A percentile compares a stretch with the other conserved stretches of the same genome.
Evolutionary conservation across 92 coral and sea anemone genomes (phyloP).

Genomic region (Pocillopora grandis): DNA sequence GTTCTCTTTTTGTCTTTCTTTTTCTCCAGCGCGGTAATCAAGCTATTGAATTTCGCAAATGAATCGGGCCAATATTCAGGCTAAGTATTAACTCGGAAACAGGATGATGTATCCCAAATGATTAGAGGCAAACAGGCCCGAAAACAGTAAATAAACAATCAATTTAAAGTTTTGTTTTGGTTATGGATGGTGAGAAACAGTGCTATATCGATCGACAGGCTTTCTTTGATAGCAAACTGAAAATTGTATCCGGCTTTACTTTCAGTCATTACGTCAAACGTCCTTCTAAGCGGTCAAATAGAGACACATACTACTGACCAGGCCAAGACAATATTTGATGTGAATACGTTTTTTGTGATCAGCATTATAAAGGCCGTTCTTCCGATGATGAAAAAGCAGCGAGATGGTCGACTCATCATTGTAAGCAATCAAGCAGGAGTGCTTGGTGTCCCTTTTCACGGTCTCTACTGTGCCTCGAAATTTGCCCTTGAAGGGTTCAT

Average conservation of each 20-base stretch:
- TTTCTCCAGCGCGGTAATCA: too few species aligned
- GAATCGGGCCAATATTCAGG: too few species aligned
- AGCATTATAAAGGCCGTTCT: slow-evolving; percentile 73
- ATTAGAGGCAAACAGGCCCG: too few species aligned
- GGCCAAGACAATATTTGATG: slow-evolving; percentile 85
- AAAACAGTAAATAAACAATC: too few species aligned
- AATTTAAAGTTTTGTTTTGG: too few species aligned
- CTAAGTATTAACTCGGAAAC: too few species aligned
- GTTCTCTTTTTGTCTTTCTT: too few species aligned
- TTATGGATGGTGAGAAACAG: too few species aligned
- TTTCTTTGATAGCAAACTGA: too few species aligned
- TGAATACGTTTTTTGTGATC: slow-evolving; percentile 84
- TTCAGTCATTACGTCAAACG: slow-evolving; percentile 90
- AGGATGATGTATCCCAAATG: too few species aligned
- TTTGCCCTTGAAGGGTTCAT: slow-evolving; percentile 97
- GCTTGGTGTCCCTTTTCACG: slow-evolving; percentile 89
- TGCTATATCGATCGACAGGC: too few species aligned
- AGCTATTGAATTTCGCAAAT: too few species aligned
- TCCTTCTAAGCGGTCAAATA: slow-evolving; percentile 84
- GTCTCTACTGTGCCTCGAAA: slow-evolving; percentile 91
- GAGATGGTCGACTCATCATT: slow-evolving; percentile 85
- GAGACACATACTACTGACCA: slow-evolving; percentile 95
- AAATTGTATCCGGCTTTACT: not conserved
- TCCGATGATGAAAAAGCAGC: slow-evolving; percentile 90
- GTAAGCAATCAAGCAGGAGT: slow-evolving; percentile 96